Conservation (phyloP, 2,797 vertebrate genomes). For the Chelon labrosus region DNA sequence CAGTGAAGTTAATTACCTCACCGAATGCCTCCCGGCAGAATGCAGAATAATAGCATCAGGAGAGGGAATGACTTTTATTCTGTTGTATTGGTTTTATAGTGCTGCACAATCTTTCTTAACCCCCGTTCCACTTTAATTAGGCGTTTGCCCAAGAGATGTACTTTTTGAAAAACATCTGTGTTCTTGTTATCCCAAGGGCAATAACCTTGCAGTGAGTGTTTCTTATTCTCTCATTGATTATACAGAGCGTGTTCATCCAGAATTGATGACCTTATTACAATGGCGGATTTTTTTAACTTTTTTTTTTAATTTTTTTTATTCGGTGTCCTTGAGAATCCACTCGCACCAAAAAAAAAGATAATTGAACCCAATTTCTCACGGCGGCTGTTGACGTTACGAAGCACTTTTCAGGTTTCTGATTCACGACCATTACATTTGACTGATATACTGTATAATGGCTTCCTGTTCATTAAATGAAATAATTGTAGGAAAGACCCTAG, state of each 20-base stretch:
- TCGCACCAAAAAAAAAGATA: not conserved
- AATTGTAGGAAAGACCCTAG: not conserved
- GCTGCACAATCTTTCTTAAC: slow-evolving; percentile 56
- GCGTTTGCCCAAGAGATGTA: slow-evolving; percentile 43
- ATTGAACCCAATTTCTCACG: slow-evolving; percentile 4
- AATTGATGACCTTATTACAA: slow-evolving; percentile 58
- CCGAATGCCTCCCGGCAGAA: slow-evolving; percentile 59
- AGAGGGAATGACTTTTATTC: slow-evolving; percentile 52
- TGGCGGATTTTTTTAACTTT: not conserved
- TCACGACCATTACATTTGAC: slow-evolving; percentile 10
- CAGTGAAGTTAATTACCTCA: slow-evolving; percentile 75
- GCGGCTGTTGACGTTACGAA: slow-evolving; percentile 6
- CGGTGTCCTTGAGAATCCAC: slow-evolving; percentile 27
- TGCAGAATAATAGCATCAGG: slow-evolving; percentile 56
- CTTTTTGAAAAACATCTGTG: slow-evolving; percentile 57
- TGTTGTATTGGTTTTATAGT: slow-evolving; percentile 46
- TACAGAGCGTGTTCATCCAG: slow-evolving; percentile 15
- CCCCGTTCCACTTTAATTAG: slow-evolving; percentile 68
- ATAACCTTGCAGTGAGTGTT: slow-evolving; percentile 40
- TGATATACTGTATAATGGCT: not conserved
- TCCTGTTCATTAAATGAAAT: slow-evolving; percentile 9
- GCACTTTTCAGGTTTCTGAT: slow-evolving; percentile 16
- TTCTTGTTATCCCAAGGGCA: slow-evolving; percentile 48
- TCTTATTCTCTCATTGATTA: slow-evolving; percentile 53
- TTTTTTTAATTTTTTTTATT: not conserved